Evolutionary conservation across 2,888 invertebrate genomes (phyloP), one percentile per base, ranked within the genome.

Genomic region (Xylophagus ater): DNA sequence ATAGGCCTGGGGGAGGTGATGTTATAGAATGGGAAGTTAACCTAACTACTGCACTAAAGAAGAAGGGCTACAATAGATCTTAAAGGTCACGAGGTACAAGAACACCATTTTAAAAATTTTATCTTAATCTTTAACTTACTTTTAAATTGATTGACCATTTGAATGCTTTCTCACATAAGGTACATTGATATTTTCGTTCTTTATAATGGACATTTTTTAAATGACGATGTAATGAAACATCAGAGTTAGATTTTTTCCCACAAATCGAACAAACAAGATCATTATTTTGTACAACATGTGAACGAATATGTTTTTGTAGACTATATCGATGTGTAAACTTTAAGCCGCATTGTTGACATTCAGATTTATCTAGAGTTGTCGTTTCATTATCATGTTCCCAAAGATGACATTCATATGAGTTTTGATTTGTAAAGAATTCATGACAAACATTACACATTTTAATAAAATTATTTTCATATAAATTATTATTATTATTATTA

Each of bases 81-180:
- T n/a, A n/a, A n/a, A n/a, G n/a, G n/a, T n/a, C n/a, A n/a, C n/a
- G n/a, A n/a, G n/a, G n/a, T n/a, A n/a, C n/a, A n/a, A n/a, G n/a
- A n/a, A n/a, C n/a, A n/a, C n/a, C n/a, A n/a, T n/a, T n/a, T n/a
- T n/a, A n/a, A n/a, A n/a, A n/a, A n/a, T n/a, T n/a, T n/a, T n/a
- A n/a, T n/a, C n/a, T n/a, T n/a, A n/a, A n/a, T n/a, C n/a, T n/a
- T n/a, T n/a, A n/a, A n/a, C n/a, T 33, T 34, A 44, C 43, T 35
- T 41, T 44, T 36, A 44, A 41, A 34, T 40, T 41, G 12, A 40
- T 34, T 1, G 41, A 37, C 38, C 38, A 38, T 24, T 44, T 44
- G 28, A 44, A 44, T 31, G 37, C 43, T 35, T 44, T 44, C 19
- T 37, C 31, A 31, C 43, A 44, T n/a, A 44, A 25, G n/a, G 25